Percentiles rank a stretch among this genome's conserved stretches.
Conservation (phyloP, 2,888 invertebrate species). For the Rhagonycha lutea region DNA sequence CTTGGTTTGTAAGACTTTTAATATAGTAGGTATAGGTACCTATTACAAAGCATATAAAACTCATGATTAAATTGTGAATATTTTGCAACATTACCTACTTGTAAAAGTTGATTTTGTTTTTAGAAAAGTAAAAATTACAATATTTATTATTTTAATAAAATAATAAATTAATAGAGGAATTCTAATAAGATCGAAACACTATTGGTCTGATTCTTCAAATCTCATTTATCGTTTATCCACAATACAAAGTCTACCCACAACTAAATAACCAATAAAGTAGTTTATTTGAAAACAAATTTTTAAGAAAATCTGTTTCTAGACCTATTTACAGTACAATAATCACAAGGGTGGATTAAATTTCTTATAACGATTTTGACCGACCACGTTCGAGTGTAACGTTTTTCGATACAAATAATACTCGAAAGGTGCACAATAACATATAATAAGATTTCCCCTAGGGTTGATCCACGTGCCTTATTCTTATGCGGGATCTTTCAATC, state of each 20-base stretch:
- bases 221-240: neutral
- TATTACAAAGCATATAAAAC: too few species aligned
- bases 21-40: too few species aligned
- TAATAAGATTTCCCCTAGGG: slow-evolving; percentile 50
- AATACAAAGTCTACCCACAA: neutral
- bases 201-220: neutral
- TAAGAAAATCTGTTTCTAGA: neutral
- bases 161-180: too few species aligned
- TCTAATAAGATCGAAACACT: too few species aligned
- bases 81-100: too few species aligned
- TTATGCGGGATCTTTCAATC: slow-evolving; percentile 47
- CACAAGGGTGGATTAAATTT: slow-evolving; percentile 31
- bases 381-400: slow-evolving; percentile 42
- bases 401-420: slow-evolving; percentile 42
- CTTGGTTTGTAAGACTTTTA: too few species aligned
- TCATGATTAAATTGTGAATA: too few species aligned
- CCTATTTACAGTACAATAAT: slow-evolving; percentile 3
- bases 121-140: too few species aligned
- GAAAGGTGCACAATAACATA: slow-evolving; percentile 48
- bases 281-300: neutral
- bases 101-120: too few species aligned
- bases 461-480: slow-evolving; percentile 53
- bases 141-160: too few species aligned
- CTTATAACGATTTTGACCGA: slow-evolving; percentile 11
- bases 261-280: neutral